Evolutionary conservation across 2,797 vertebrate species (phyloP), one percentile per base, ranked within the genome.

Genomic region (Rhodeus uyekii): DNA sequence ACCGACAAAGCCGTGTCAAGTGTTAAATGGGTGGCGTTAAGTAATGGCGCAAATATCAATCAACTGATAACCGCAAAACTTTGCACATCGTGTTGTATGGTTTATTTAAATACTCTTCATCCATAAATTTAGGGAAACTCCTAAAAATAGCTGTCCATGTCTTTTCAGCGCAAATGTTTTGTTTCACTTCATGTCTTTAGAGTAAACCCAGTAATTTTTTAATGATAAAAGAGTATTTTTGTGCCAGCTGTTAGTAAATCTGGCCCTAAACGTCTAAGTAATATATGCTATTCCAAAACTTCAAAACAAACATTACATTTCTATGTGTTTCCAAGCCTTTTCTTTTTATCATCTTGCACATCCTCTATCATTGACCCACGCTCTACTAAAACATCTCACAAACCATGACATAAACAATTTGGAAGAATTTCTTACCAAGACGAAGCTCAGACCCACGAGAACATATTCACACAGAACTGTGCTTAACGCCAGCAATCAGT

Each of bases 391-490:
- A 50, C 22, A 24, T 58, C 39, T 32, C 60, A 61, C 29, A 81
- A 48, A 34, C 63, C 36, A n/a, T 68, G 42, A 50, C 39, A 50
- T 5, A 9, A 73, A 34, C 18, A 4, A n/a, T n/a, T n/a, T n/a
- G n/a, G n/a, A n/a, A n/a, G 24, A 36, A 24, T 65, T 48, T 63
- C 42, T 36, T 18, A 48, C 8, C 18, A 42, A 63, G 55, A 80
- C 5, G 2, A 71, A 61, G 6, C 53, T 80, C 36, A 58, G 36
- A 14, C 10, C 16, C 12, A 42, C 34, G 36, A 3, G 13, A 71
- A 60, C 36, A 29, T 80, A 73, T 73, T 73, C 68, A 46, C 78
- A 73, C 39, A 38, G 14, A 48, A 19, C 8, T 18, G 27, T 29
- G 39, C 14, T 61, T 81, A 14, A 18, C 10, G 24, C 9, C 22